Evolutionary conservation across 1,140 invertebrate species (phyloP), one percentile per base, ranked within the genome.

Genomic region (Drosophila punjabiensis): DNA sequence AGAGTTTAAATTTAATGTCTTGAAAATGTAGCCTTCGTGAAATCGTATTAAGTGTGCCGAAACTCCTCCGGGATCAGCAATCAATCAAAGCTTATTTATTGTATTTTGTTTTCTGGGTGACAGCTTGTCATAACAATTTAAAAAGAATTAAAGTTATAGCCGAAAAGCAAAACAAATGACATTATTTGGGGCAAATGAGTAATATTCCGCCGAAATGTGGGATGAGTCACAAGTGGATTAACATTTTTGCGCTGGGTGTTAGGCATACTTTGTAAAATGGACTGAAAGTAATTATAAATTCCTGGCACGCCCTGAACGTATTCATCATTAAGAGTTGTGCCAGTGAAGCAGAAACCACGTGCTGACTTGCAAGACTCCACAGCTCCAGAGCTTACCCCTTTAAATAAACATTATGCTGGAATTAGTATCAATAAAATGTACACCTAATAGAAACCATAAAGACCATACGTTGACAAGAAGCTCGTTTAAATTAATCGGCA

Each of bases 101-200:
- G 32, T 32, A 13, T 43, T 13, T 33, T 53, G 16, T 11, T 13
- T 58, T 37, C 13, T 13, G 60, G 55, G 39, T 59, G 84, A 81
- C 84, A 78, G 85, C 80, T 82, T 69, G 82, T 79, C 79, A 82
- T 78, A 91, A 87, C 78, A 91, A 88, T 91, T 91, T 79, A 81
- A 88, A 83, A 79, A 35, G 39, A 69, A 88, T 91, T 75, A 66
- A 63, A 52, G 16, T 75, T 55, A 76, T 69, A 71, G 43, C 70
- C 47, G n/a, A 73, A 35, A 64, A 87, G 45, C 76, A 43, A 58
- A 60, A 65, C 81, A 63, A 53, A 78, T 33, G 18, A 41, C 78
- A 81, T 79, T 77, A 85, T 82, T 79, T 85, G 85, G 86, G 82
- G 56, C 58, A 45, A 53, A 58, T 88, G 84, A 88, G 68, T 88